Conservation (phyloP, 2,113 vertebrate species). For the Microcebus murinus region DNA sequence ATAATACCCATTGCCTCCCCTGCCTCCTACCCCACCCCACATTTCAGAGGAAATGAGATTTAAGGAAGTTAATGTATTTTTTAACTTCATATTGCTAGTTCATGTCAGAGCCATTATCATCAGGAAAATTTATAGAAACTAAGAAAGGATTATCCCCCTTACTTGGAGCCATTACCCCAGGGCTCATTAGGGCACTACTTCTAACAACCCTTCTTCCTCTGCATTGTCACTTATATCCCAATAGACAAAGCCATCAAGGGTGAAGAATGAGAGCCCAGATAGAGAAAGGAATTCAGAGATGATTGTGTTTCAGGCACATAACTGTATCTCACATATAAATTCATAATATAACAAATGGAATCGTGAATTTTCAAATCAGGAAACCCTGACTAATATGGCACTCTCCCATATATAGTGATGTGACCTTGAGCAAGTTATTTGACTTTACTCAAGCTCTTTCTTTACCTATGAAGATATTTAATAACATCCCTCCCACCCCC, state of each 20-base stretch:
- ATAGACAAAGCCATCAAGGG: neutral
- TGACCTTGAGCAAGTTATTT: neutral
- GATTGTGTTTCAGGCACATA: neutral
- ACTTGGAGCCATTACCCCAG: neutral
- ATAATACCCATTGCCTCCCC: neutral
- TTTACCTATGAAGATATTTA: neutral
- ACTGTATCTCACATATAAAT: neutral
- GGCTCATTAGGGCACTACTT: neutral
- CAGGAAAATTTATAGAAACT: neutral
- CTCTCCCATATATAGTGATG: neutral
- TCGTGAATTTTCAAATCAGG: neutral
- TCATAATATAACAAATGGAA: neutral
- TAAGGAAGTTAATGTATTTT: neutral
- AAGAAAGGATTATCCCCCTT: neutral
- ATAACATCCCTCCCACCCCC: neutral
- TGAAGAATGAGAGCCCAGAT: neutral
- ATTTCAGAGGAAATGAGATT: neutral
- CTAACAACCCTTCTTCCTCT: neutral
- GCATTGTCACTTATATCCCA: neutral
- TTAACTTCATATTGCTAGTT: neutral
- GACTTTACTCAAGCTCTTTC: neutral
- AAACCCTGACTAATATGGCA: neutral
- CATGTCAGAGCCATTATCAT: neutral
- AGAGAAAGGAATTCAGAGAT: neutral
- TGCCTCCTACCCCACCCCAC: no score